phyloP scores from a whole-genome alignment of 2,113 vertebrate species.

The Gymnocephalus cernua region DNA sequence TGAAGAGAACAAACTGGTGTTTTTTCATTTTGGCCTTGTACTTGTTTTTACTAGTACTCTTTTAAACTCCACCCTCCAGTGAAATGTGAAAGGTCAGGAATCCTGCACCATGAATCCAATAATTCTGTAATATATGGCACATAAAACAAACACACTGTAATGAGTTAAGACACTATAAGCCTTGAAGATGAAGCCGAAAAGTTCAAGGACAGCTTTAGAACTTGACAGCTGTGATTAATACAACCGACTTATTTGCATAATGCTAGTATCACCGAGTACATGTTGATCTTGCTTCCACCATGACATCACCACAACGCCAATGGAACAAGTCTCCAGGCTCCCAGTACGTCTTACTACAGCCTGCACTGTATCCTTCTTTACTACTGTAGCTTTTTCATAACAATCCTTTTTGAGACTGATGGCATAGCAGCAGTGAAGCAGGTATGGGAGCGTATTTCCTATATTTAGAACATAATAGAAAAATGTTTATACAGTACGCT shows the following conservation, averaged over 20 bases:
- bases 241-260: slow-evolving; percentile 23
- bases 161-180: slow-evolving; percentile 2
- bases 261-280: background rate
- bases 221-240: slow-evolving; percentile 10
- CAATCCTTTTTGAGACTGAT: slow-evolving; percentile 20
- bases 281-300: slow-evolving; percentile 20
- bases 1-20: background rate
- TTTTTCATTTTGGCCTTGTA: background rate
- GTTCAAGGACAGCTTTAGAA: slow-evolving; percentile 17
- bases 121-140: background rate
- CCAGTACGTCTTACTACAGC: background rate
- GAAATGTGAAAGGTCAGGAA: background rate
- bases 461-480: slow-evolving; percentile 42
- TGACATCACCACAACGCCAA: background rate
- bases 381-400: slow-evolving; percentile 1
- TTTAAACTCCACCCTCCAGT: background rate
- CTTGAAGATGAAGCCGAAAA: slow-evolving; percentile 19
- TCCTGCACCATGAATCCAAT: background rate
- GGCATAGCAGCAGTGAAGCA: slow-evolving; percentile 13
- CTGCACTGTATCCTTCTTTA: background rate
- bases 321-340: background rate
- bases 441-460: background rate
- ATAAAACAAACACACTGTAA: background rate
- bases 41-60: background rate
- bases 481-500: slow-evolving; percentile 29